Conservation (phyloP, 2,113 vertebrate genomes). For the Colossoma macropomum region DNA sequence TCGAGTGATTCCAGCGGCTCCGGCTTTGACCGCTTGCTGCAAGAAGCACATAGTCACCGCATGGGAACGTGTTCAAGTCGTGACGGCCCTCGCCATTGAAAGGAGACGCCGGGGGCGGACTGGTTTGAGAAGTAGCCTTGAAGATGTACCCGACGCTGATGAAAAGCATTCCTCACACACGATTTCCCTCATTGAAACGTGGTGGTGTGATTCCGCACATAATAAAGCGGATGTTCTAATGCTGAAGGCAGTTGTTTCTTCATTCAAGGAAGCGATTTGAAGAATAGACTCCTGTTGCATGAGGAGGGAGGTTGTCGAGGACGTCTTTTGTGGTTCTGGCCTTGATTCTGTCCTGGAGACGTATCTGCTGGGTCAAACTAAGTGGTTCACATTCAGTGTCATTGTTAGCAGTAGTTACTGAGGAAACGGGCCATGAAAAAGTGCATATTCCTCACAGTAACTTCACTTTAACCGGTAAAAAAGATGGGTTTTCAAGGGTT, state of each 20-base stretch:
- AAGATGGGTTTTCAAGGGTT: no score
- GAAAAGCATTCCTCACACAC: slow-evolving; percentile 10
- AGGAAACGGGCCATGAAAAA: no score
- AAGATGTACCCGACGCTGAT: slow-evolving; percentile 28
- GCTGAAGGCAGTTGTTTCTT: neutral
- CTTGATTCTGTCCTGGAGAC: neutral
- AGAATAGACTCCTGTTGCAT: neutral
- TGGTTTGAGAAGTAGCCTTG: slow-evolving; percentile 45
- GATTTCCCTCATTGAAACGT: neutral
- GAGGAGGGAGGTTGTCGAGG: neutral
- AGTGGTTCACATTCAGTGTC: neutral
- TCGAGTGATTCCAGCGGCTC: neutral
- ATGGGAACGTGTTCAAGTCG: slow-evolving; percentile 18
- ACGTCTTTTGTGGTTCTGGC: neutral
- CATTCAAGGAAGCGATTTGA: neutral
- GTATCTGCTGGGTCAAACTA: neutral
- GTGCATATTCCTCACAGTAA: neutral
- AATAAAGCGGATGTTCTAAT: neutral
- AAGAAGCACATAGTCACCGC: slow-evolving; percentile 14
- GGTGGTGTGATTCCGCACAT: neutral
- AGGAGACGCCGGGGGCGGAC: slow-evolving; percentile 46
- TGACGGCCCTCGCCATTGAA: slow-evolving; percentile 38
- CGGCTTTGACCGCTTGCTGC: slow-evolving; percentile 9
- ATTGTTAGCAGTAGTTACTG: no score
- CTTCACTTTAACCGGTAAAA: neutral